Conservation (phyloP, 1,140 invertebrate species). For the Heliothis virescens region DNA sequence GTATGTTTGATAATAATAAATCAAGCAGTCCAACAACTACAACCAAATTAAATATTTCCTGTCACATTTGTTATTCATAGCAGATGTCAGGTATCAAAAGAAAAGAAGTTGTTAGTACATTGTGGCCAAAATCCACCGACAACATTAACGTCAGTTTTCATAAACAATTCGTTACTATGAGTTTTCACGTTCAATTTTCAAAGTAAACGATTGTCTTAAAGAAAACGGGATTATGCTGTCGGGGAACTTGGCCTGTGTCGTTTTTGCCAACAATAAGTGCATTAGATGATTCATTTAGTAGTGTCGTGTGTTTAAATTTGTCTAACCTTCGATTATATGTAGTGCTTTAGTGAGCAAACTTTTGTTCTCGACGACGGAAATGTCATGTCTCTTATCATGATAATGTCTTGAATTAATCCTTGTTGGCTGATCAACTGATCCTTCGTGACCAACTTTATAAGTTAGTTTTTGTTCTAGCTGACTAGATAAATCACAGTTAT, state of each 20-base stretch:
- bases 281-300: slow-evolving; percentile 24
- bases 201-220: no score
- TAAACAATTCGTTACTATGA: no score
- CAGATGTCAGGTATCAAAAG: neutral
- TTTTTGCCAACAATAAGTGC: slow-evolving; percentile 20
- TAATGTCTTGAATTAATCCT: slow-evolving; percentile 65
- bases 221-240: no score
- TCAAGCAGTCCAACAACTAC: no score
- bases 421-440: slow-evolving; percentile 51
- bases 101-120: slow-evolving; percentile 3
- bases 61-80: neutral
- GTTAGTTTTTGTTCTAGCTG: no score
- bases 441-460: neutral
- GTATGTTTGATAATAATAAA: no score
- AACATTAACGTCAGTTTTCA: no score
- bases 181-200: no score
- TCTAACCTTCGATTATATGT: slow-evolving; percentile 49
- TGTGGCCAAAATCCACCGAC: neutral
- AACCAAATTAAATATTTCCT: neutral
- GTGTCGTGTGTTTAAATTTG: slow-evolving; percentile 38
- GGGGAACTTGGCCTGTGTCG: no score
- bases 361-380: slow-evolving; percentile 63
- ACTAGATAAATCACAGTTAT: neutral
- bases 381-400: slow-evolving; percentile 60
- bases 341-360: slow-evolving; percentile 56